Evolutionary conservation across 1,140 invertebrate genomes (phyloP), one percentile per base, ranked within the genome.

Genomic region (Calephelis nemesis): DNA sequence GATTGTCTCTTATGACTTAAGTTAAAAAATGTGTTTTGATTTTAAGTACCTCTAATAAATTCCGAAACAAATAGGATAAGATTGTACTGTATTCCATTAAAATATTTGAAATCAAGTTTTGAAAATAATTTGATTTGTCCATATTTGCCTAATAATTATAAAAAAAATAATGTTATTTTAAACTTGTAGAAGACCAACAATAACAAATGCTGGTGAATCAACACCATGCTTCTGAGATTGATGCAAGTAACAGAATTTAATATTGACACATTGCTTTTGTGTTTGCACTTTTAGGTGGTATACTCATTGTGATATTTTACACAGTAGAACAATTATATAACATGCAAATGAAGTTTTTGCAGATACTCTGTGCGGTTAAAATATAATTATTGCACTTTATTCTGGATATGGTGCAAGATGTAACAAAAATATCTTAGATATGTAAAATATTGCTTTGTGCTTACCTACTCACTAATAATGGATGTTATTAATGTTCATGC

Each of bases 141-240:
- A 50, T 65, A n/a, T 50, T 65, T 8, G 67, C 45, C 66, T 11
- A 64, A 15, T 70, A 13, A 65, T 49, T 72, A 68, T 74, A 71
- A 30, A 30, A 19, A 30, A 30, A 30, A 74, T 77, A 72, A 68
- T 77, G 73, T 79, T 85, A 79, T 88, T 85, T 76, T 88, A 71
- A 83, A 82, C 72, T 91, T 91, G 78, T 91, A 91, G 88, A 91
- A 84, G 87, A 88, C 73, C 88, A 91, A 85, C 88, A 91, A 81
- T 91, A 89, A 84, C 58, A 72, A 81, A 80, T 71, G 75, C 76
- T 81, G 76, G 74, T 77, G 76, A 77, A 78, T 74, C 67, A 78
- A 78, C 79, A 71, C 75, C 77, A 85, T 85, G 84, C 85, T 87
- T 76, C 88, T 85, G 80, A 88, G 86, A 89, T 80, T 90, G 87